A percentile compares a stretch with the other conserved stretches of the same genome.
Conservation (phyloP, 2,113 vertebrate genomes). For the Abramis brama region DNA sequence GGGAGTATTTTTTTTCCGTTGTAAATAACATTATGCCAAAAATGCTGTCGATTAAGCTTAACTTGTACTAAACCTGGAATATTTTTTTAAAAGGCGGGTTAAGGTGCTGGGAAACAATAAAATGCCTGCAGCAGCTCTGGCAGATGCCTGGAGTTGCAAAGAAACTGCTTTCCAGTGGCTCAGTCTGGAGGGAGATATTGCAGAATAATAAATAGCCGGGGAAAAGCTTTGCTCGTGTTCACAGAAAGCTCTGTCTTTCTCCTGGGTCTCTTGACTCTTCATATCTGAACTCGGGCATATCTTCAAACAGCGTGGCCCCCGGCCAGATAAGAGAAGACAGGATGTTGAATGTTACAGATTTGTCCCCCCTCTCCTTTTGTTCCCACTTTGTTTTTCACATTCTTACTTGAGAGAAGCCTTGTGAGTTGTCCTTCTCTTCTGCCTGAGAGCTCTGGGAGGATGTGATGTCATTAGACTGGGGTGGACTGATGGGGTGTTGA, state of each 20-base stretch:
- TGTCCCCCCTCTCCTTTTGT: constrained; percentile 29
- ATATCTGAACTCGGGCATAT: constrained; percentile 50
- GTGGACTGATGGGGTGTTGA: constrained; percentile 32
- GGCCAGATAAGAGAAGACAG: constrained; percentile 58
- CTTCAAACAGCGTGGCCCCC: constrained; percentile 56
- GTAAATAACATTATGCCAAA: not conserved
- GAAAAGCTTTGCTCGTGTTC: constrained; percentile 22
- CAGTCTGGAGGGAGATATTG: constrained; percentile 41
- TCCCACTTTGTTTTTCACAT: constrained; percentile 41
- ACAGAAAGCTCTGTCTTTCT: constrained; percentile 52
- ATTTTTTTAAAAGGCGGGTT: not conserved
- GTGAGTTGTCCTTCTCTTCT: constrained; percentile 9
- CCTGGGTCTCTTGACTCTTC: constrained; percentile 50
- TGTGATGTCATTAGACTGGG: constrained; percentile 17
- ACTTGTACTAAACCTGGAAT: constrained; percentile 6
- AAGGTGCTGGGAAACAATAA: constrained; percentile 19
- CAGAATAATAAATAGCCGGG: constrained; percentile 23
- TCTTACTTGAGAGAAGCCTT: constrained; percentile 7
- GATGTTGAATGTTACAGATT: constrained; percentile 44
- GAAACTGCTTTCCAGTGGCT: constrained; percentile 37
- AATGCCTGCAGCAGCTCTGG: constrained; percentile 8
- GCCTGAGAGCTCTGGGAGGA: constrained; percentile 3
- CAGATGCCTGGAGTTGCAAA: constrained; percentile 35
- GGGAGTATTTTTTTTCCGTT: not conserved
- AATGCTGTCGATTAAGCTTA: not conserved